phyloP scores from a whole-genome alignment of 2,797 vertebrate species.

The Dallia pectoralis region DNA sequence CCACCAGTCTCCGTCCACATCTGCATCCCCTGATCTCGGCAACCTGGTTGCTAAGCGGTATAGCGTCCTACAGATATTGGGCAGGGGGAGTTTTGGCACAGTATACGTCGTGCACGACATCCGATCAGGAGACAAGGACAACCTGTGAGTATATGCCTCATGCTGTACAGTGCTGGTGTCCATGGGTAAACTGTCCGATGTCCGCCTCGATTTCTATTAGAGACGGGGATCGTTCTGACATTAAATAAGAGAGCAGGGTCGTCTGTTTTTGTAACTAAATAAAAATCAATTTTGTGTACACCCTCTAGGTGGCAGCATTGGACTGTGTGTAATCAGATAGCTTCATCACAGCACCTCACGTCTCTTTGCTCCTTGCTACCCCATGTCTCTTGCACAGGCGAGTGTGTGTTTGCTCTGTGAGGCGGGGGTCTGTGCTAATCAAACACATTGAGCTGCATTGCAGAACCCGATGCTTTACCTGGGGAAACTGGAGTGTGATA shows the following conservation, averaged over 20 bases:
- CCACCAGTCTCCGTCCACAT: slow-evolving; percentile 16
- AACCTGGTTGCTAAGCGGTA: slow-evolving; percentile 75
- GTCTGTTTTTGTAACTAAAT: neutral
- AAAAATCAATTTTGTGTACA: neutral
- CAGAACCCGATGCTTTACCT: neutral
- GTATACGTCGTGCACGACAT: slow-evolving; percentile 79
- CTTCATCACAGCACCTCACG: neutral
- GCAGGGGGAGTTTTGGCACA: slow-evolving; percentile 80
- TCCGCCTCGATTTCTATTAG: neutral
- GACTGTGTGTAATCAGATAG: neutral
- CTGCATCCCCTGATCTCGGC: slow-evolving; percentile 40
- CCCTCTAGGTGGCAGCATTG: slow-evolving; percentile 4
- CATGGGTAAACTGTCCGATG: neutral
- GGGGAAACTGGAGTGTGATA: neutral
- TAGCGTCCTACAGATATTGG: slow-evolving; percentile 69
- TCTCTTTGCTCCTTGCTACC: neutral
- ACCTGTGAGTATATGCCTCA: slow-evolving; percentile 75
- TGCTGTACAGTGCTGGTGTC: neutral
- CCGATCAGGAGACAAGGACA: slow-evolving; percentile 71
- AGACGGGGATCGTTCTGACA: neutral
- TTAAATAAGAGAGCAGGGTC: neutral
- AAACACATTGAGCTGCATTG: slow-evolving; percentile 4
- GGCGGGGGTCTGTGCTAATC: slow-evolving; percentile 6
- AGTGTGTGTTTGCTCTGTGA: neutral
- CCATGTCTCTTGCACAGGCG: neutral